Base-by-base conservation (phyloP, 2,888 invertebrate genomes). In the Apamea anceps region DNA sequence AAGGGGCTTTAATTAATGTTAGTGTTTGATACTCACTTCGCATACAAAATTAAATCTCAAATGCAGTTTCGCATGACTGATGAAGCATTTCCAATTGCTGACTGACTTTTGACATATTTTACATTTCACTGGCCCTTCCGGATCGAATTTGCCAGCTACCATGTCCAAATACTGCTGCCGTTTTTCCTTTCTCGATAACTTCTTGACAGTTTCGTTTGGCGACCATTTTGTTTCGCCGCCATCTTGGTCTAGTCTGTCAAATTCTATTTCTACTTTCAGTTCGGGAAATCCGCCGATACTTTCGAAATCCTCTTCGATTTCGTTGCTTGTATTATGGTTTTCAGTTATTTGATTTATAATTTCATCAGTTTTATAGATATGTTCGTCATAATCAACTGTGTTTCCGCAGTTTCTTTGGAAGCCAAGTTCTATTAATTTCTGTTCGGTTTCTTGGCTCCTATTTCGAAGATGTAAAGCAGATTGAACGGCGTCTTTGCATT, bases 21-120 rank as follows among this genome's bases (percentile, higher is more conserved):
- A 15, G 2, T 62, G 2, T 28, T 62, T 7, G 18, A 62, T 25
- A 81, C 88, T 87, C 82, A 92, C 92, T 82, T 92, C 92, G 71
- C 92, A 92, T 28, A 92, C 81, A 80, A 87, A 90, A 70, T 91
- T 90, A 28, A 91, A 92, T n/a, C 92, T 92, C n/a, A 92, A 87
- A 85, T 92, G 92, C 28, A 89, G 65, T 80, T 92, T 90, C 0
- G 87, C 92, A 32, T 92, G 92, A 51, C 85, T 90, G 0, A 90
- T 81, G 62, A 93, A 93, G n/a, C 91, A 91, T 0, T 87, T 75
- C 92, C 92, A 93, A 72, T 87, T 91, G 42, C 89, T 88, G 1
- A 92, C 82, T 0, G 85, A 76, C 65, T 87, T 91, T 63, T 90
- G 89, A 76, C 92, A 93, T 51, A 91, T 65, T 75, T 89, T 92